phyloP scores from a whole-genome alignment of 2,113 vertebrate genomes.

The Atlantisia rogersi region DNA sequence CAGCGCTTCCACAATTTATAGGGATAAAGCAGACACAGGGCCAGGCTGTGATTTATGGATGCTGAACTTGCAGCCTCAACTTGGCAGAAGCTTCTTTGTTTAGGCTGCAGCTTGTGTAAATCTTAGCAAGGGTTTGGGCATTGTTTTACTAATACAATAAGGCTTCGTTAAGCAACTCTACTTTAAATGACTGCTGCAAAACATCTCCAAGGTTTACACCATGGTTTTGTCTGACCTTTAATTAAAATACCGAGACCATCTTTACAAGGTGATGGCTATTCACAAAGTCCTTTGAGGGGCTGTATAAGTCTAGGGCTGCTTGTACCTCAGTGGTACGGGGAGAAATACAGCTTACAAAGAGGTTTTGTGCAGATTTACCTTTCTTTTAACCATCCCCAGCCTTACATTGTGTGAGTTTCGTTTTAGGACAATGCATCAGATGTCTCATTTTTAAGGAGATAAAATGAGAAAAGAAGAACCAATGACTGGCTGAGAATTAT shows the following conservation, averaged over 20 bases:
- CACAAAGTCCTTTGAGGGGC: background rate
- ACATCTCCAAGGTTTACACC: background rate
- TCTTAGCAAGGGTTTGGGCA: background rate
- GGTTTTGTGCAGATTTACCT: background rate
- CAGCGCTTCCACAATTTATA: accelerated
- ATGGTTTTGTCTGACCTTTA: constrained; percentile 59
- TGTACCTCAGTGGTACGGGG: background rate
- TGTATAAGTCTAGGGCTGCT: background rate
- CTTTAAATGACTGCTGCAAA: constrained; percentile 38
- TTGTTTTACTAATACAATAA: background rate
- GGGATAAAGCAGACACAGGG: background rate
- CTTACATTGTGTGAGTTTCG: background rate
- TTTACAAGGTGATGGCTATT: background rate
- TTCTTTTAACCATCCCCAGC: background rate
- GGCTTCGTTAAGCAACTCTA: constrained; percentile 11
- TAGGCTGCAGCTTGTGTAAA: background rate
- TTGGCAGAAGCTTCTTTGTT: background rate
- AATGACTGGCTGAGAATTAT: background rate
- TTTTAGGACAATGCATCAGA: background rate
- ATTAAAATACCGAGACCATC: constrained; percentile 61
- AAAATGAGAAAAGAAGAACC: background rate
- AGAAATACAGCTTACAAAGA: background rate
- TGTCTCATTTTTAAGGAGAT: background rate
- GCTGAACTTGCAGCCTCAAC: background rate
- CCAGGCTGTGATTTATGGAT: background rate